Percentiles rank a stretch among this genome's conserved stretches.
Conservation (phyloP, 2,797 vertebrate genomes). For the Sebastes itinus region DNA sequence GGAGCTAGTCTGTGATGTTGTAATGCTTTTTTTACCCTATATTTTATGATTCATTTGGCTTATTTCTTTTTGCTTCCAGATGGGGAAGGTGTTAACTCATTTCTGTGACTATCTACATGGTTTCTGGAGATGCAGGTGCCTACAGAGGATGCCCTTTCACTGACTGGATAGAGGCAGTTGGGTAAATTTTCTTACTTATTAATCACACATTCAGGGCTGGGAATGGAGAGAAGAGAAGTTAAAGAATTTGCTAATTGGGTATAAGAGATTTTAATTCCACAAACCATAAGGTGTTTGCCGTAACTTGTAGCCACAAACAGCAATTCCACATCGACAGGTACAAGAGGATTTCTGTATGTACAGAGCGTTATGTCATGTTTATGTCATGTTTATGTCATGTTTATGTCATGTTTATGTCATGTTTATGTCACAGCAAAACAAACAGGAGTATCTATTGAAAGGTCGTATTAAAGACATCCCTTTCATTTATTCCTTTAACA, state of each 20-base stretch:
- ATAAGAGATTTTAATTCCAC: neutral
- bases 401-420: neutral
- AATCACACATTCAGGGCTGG: neutral
- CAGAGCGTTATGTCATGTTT: neutral
- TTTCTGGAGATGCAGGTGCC: slow-evolving; percentile 72
- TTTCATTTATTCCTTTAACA: neutral
- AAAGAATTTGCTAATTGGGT: neutral
- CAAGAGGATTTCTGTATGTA: neutral
- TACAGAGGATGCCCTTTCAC: slow-evolving; percentile 46
- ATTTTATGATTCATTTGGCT: neutral
- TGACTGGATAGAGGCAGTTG: slow-evolving; percentile 70
- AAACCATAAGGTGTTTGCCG: neutral
- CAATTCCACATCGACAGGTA: neutral
- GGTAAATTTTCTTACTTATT: slow-evolving; percentile 30
- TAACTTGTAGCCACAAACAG: neutral
- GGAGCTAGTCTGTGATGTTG: neutral
- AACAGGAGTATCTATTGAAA: neutral
- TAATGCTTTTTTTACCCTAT: neutral
- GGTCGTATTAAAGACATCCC: neutral
- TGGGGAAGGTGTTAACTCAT: slow-evolving; percentile 40
- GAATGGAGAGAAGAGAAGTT: neutral
- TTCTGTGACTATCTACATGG: slow-evolving; percentile 46
- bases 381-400: neutral
- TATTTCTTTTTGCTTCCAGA: slow-evolving; percentile 45
- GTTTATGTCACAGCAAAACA: neutral